phyloP scores from a whole-genome alignment of 2,797 vertebrate species.

The Acropternis orthonyx region DNA sequence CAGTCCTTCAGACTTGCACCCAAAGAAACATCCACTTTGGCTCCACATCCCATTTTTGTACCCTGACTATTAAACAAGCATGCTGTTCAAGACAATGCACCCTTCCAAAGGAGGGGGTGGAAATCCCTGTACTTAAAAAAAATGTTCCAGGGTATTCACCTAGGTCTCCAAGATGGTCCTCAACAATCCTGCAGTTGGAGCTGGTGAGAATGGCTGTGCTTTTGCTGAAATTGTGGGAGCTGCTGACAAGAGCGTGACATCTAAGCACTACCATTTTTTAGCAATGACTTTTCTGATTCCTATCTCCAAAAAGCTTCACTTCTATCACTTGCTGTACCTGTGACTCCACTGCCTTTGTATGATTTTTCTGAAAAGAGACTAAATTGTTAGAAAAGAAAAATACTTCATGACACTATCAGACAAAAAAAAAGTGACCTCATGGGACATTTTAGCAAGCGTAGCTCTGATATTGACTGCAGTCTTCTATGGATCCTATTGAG shows the following conservation, averaged over 20 bases:
- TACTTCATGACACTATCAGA: background rate
- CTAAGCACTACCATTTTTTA: background rate
- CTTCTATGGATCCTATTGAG: background rate
- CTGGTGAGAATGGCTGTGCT: background rate
- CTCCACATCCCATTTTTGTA: background rate
- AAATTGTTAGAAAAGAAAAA: background rate
- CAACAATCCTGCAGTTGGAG: background rate
- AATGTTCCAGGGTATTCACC: background rate
- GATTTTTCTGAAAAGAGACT: background rate
- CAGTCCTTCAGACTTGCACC: background rate
- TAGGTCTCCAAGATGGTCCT: background rate
- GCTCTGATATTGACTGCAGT: background rate
- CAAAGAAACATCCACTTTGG: background rate
- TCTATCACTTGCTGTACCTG: background rate
- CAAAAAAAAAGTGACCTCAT: background rate
- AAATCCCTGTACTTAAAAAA: background rate
- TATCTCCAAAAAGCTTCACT: background rate
- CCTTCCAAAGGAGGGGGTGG: background rate
- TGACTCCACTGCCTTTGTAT: background rate
- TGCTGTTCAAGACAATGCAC: accelerated
- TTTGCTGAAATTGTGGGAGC: background rate
- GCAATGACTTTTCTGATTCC: background rate
- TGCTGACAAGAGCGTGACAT: background rate
- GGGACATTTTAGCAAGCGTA: background rate
- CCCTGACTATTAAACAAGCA: background rate